phyloP scores from a whole-genome alignment of 2,797 vertebrate genomes.

The Otus scops region DNA sequence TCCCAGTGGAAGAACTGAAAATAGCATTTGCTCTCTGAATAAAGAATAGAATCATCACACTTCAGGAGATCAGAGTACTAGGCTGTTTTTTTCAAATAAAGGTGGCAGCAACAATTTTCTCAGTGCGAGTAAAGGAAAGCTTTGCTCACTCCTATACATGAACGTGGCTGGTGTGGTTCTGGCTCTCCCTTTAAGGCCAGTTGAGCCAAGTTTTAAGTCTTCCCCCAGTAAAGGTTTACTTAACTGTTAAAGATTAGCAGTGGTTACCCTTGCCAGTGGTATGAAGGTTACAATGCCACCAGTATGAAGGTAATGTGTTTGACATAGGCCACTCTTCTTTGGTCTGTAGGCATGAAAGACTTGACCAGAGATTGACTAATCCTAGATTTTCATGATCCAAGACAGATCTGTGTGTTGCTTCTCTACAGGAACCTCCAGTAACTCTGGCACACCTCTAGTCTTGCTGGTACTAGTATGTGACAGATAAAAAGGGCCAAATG shows the following conservation, averaged over 20 bases:
- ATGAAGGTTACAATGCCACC: background rate
- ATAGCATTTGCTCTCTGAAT: background rate
- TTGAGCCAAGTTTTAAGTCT: background rate
- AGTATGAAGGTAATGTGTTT: background rate
- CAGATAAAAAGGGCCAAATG: background rate
- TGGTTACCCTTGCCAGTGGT: background rate
- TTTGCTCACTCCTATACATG: background rate
- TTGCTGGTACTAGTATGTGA: background rate
- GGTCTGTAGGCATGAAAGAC: background rate
- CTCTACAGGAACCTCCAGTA: background rate
- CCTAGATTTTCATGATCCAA: background rate
- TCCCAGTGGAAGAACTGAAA: constrained; percentile 6
- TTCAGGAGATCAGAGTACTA: background rate
- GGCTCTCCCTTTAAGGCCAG: background rate
- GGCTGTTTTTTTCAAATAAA: background rate
- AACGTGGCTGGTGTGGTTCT: background rate
- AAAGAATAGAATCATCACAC: background rate
- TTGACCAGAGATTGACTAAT: background rate
- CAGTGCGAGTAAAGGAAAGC: background rate
- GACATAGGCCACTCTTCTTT: background rate
- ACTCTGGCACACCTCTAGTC: background rate
- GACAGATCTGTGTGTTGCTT: background rate
- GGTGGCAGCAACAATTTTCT: background rate
- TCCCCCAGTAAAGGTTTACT: background rate
- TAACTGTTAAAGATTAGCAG: background rate